Evolutionary conservation across 2,113 vertebrate genomes (phyloP), one percentile per base, ranked within the genome.

Genomic region (Notothenia coriiceps): DNA sequence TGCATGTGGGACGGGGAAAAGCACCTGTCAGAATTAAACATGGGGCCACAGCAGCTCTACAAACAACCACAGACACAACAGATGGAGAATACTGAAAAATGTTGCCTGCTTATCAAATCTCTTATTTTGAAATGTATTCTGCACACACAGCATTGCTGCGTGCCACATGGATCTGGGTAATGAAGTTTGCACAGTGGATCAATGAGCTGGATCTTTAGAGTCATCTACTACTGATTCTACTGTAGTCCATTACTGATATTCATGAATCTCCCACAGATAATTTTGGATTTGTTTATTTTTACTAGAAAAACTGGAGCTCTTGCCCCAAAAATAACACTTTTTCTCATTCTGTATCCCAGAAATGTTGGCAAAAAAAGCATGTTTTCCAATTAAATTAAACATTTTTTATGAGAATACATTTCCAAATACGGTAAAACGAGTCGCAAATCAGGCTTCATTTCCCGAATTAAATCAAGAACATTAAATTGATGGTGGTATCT

Each of bases 21-120:
- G 86, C 86, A 90, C 92, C 90, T 90, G 90, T 90, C 89, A 85
- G 75, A 90, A 86, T 89, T 82, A 86, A 71, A 85, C 83, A 84
- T 57, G 65, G 59, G 74, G 74, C 63, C 73, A 55, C 80, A 40
- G 70, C 74, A 91, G 84, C 77, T 73, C 57, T n/a, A 66, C 88
- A 88, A 78, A 80, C 78, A 78, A 79, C 59, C 47, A 44, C 64
- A 29, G 29, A 4, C 29, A 70, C 62, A 71, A 40, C 93, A 94
- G 88, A 92, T 90, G 89, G 90, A 69, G 73, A 85, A 68, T 49
- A 46, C 65, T 72, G 66, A 70, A 57, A 50, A 83, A 87, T 73
- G 67, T 83, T 72, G 74, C 73, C 70, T 63, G 33, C 79, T 69
- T 72, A 69, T 74, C 13, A 2, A 56, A 77, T 63, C 71, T 84